A percentile compares a stretch with the other conserved stretches of the same genome.
Conservation (phyloP, 2,888 invertebrate species). For the Agonum fuliginosum region DNA sequence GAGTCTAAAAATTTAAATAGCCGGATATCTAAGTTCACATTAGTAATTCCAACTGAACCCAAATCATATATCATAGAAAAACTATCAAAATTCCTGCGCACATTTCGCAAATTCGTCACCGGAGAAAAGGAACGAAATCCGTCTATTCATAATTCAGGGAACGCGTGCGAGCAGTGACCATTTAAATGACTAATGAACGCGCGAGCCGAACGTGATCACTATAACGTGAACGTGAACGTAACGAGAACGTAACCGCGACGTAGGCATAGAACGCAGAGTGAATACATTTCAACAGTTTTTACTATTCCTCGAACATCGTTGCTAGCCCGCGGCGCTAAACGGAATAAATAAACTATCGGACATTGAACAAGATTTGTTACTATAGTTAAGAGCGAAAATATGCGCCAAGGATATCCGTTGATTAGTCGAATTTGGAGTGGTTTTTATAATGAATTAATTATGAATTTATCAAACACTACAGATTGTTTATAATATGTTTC, state of each 20-base stretch:
- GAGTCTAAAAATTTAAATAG: neutral
- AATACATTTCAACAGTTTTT: slow-evolving; percentile 5
- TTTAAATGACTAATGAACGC: slow-evolving; percentile 53
- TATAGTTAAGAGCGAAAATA: slow-evolving; percentile 10
- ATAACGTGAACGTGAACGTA: slow-evolving; percentile 3
- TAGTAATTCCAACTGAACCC: neutral
- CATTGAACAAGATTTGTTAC: slow-evolving; percentile 28
- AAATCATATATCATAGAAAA: neutral
- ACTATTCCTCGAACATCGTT: slow-evolving; percentile 42
- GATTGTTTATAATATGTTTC: too few species aligned
- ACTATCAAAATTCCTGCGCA: slow-evolving; percentile 4
- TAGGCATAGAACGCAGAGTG: neutral
- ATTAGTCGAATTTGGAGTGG: neutral
- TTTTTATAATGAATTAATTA: neutral
- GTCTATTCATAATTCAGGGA: slow-evolving; percentile 50
- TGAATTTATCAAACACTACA: neutral
- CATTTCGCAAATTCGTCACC: slow-evolving; percentile 35
- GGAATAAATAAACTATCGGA: slow-evolving; percentile 44
- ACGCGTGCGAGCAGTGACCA: slow-evolving; percentile 36
- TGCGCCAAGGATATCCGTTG: slow-evolving; percentile 26
- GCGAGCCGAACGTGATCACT: slow-evolving; percentile 2
- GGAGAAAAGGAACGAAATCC: slow-evolving; percentile 17
- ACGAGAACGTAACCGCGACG: neutral
- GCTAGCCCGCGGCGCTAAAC: slow-evolving; percentile 32
- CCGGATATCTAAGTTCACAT: neutral